Base-by-base conservation (phyloP, 64 coral and sea anemone genomes). In the Porites lutea region DNA sequence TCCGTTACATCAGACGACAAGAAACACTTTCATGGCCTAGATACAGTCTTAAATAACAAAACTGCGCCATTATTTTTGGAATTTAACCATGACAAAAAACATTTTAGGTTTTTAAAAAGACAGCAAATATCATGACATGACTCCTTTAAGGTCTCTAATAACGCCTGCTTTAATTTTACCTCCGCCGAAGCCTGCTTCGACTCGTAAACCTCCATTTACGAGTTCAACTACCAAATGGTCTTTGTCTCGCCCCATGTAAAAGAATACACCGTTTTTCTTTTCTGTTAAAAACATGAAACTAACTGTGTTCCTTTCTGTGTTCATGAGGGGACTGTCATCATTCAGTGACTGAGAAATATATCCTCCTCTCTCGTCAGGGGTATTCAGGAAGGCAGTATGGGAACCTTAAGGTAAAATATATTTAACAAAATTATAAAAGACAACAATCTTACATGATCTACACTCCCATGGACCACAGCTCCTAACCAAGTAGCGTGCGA, bases 161-260 rank as follows among this genome's bases (percentile, higher is more conserved):
- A 37, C 27, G 27, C 27, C 27, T 37, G 27, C 27, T 37, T 37
- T 37, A 37, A 13, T 2, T 73, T 82, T 83, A 97, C 95, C 95
- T 88, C 92, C 92, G 8, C 95, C 95, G 15, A 97, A 71, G 60
- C 94, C 63, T 3, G 90, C 82, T 7, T 82, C 65, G 21, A 88
- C 66, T 43, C 53, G 69, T 13, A 97, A 43, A 10, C 23, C 78
- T 18, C 92, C 92, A 18, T 94, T 91, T 12, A 97, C 57, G 63
- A 97, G 13, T 75, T 97, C 95, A 18, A 97, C 66, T 3, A 77
- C 78, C 37, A 97, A 94, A 74, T 89, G 79, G 52, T 97, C 95
- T 14, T 23, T 72, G 10, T 65, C 66, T 5, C 65, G 21, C 16
- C 90, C 65, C 47, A 91, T 81, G 88, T 97, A 82, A 55, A 97